Percentiles rank a stretch among this genome's conserved stretches.
Conservation (phyloP, 1,140 invertebrate species). For the Drosophila pruinosa region DNA sequence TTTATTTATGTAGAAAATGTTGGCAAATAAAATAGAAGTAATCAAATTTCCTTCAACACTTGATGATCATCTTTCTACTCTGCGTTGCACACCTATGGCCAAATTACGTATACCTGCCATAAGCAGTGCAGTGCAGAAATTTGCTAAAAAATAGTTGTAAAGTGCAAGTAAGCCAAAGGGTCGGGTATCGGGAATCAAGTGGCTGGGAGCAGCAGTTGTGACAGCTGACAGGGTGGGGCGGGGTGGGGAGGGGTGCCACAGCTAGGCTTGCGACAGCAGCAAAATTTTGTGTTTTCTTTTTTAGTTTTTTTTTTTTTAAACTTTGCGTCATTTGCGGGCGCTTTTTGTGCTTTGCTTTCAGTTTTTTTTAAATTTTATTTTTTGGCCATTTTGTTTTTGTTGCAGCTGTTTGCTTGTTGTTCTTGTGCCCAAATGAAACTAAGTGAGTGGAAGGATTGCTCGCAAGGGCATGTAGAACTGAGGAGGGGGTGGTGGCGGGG, state of each 20-base stretch:
- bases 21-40: no score
- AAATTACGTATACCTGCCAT: background rate
- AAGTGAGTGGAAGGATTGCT: slow-evolving; percentile 62
- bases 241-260: background rate
- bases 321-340: slow-evolving; percentile 43
- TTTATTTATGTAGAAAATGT: no score
- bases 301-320: slow-evolving; percentile 3
- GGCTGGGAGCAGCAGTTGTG: no score
- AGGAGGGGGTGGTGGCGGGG: background rate
- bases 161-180: slow-evolving; percentile 39
- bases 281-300: background rate
- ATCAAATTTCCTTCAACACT: no score
- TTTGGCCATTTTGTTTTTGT: slow-evolving; percentile 19
- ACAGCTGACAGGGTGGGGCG: background rate
- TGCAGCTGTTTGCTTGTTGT: slow-evolving; percentile 27
- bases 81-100: background rate
- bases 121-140: slow-evolving; percentile 15
- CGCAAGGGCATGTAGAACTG: background rate
- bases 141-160: slow-evolving; percentile 55
- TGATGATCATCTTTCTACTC: background rate
- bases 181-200: background rate
- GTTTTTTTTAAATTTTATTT: slow-evolving; percentile 12
- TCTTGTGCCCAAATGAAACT: slow-evolving; percentile 65
- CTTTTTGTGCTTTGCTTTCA: slow-evolving; percentile 42
- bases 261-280: slow-evolving; percentile 41